These are phyloP conservation scores for Subacronicta megacephala DNA, from an alignment of 2,888 invertebrate species.

Conservation along the genomic window DNA sequence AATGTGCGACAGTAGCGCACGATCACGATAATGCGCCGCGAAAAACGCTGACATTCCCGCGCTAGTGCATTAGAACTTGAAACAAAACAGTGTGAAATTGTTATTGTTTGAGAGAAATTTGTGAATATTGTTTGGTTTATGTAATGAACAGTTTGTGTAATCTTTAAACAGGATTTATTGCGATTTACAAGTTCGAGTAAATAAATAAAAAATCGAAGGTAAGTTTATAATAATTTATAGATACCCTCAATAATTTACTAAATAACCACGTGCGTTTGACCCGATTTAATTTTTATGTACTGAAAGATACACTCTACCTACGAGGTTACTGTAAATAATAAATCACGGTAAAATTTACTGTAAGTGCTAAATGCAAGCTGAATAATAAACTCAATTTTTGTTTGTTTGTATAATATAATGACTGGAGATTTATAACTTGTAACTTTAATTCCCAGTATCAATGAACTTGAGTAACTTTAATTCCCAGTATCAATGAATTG, in stretches of 20 bases:
- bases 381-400: too few relatives aligned
- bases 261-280: background rate
- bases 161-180: conserved; percentile 69
- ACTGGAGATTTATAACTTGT: too few relatives aligned
- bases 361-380: too few relatives aligned
- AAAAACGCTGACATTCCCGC: conserved; percentile 79
- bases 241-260: background rate
- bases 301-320: too few relatives aligned
- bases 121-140: conserved; percentile 70
- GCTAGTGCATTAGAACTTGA: conserved; percentile 72
- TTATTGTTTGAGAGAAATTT: conserved; percentile 71
- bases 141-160: conserved; percentile 73
- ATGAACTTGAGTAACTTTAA: background rate
- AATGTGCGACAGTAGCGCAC: conserved; percentile 75
- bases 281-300: too few relatives aligned
- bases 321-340: too few relatives aligned
- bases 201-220: conserved; percentile 66
- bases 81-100: conserved; percentile 81
- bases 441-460: too few relatives aligned
- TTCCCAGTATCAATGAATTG: background rate
- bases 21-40: conserved; percentile 76
- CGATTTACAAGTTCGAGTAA: conserved; percentile 41
- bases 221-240: conserved; percentile 52
- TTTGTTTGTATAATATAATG: too few relatives aligned
- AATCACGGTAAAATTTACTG: too few relatives aligned